Evolutionary conservation across 1,140 invertebrate species (phyloP).

Genomic region (Triops cancriformis): DNA sequence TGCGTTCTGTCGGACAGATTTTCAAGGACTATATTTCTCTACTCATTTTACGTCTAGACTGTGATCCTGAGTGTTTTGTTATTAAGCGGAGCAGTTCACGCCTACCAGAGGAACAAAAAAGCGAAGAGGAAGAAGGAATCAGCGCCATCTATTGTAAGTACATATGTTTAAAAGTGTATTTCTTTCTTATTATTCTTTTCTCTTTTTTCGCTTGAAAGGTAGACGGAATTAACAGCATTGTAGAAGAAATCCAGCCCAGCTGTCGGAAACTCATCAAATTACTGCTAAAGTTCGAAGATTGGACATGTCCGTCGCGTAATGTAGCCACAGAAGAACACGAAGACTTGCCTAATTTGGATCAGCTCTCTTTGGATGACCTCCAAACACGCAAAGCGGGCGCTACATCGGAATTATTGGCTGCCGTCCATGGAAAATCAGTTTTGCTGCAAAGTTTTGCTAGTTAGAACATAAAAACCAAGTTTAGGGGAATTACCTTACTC

Average conservation of each 20-base stretch:
- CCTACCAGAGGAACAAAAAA: neutral
- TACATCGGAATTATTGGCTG: slow-evolving; percentile 10
- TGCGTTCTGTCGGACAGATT: neutral
- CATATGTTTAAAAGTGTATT: neutral
- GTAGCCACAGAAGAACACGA: neutral
- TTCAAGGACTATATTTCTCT: neutral
- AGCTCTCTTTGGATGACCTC: neutral
- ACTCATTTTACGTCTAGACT: neutral
- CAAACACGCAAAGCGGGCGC: neutral
- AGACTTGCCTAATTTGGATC: neutral
- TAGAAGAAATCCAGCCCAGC: neutral
- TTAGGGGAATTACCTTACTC: neutral
- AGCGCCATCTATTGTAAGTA: neutral
- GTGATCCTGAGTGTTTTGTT: neutral
- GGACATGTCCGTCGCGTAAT: neutral
- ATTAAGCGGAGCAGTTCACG: neutral
- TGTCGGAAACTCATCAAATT: neutral
- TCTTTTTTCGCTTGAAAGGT: neutral
- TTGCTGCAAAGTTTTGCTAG: neutral
- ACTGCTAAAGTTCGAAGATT: neutral
- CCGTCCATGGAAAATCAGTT: neutral
- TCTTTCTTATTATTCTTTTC: neutral
- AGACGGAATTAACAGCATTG: neutral
- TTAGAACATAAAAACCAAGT: neutral
- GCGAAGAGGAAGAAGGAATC: neutral